Evolutionary conservation across 1,140 invertebrate genomes (phyloP).

Genomic region (Drosophila melanica): DNA sequence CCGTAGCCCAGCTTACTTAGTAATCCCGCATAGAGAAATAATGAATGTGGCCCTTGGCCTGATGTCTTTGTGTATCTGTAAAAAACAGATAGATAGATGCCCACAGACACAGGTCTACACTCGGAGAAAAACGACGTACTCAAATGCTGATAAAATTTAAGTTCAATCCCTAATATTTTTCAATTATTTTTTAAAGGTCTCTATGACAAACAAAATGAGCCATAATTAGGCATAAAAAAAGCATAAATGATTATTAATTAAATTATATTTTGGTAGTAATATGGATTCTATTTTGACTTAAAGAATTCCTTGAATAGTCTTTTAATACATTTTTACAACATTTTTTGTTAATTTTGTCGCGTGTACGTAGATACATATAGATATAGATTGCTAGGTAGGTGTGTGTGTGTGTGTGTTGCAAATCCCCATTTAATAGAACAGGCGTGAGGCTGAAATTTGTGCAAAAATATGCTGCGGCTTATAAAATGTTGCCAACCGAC

Average conservation of each 20-base stretch:
- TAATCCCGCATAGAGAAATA: constrained; percentile 78
- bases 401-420: constrained; percentile 25
- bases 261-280: too few species aligned
- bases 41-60: constrained; percentile 72
- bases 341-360: too few species aligned
- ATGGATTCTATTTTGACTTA: too few species aligned
- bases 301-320: too few species aligned
- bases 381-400: constrained; percentile 42
- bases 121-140: too few species aligned
- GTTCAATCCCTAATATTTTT: too few species aligned
- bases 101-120: constrained; percentile 11
- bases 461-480: constrained; percentile 73
- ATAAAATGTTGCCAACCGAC: constrained; percentile 60
- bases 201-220: too few species aligned
- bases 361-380: constrained; percentile 23
- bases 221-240: too few species aligned
- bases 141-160: too few species aligned
- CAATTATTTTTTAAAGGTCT: too few species aligned
- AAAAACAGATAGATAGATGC: constrained; percentile 50
- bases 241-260: too few species aligned
- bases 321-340: too few species aligned
- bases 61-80: constrained; percentile 42
- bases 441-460: constrained; percentile 65
- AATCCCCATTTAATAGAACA: constrained; percentile 79
- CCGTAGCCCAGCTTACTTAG: constrained; percentile 67